Evolutionary conservation across 2,888 invertebrate species (phyloP).

Genomic region (Eubasilissa splendida): DNA sequence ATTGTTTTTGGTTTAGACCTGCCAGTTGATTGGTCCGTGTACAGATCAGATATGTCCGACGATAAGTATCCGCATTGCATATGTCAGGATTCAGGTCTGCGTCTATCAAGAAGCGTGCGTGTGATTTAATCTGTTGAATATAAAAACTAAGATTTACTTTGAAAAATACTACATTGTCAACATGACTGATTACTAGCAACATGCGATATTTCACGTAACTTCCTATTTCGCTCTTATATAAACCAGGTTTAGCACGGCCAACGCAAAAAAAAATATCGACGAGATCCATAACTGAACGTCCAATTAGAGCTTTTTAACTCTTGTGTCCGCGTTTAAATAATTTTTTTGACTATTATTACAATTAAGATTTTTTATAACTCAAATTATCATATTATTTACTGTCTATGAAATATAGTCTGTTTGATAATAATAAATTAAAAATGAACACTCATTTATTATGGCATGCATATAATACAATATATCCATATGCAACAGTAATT

Average conservation of each 20-base stretch:
- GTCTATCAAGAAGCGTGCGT: slow-evolving; percentile 25
- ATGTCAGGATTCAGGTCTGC: slow-evolving; percentile 13
- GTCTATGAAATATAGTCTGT: no score
- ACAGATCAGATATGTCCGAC: slow-evolving; percentile 2
- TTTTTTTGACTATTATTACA: no score
- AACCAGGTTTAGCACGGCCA: not conserved
- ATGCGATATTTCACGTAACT: not conserved
- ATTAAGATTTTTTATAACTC: no score
- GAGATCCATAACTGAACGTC: not conserved
- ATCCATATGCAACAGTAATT: no score
- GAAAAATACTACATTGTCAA: slow-evolving; percentile 14
- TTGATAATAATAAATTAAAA: no score
- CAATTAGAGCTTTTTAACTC: not conserved
- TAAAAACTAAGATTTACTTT: slow-evolving; percentile 12
- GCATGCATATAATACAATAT: no score
- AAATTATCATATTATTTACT: no score
- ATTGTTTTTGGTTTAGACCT: not conserved
- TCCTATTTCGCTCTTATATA: not conserved
- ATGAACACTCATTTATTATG: no score
- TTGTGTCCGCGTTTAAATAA: no score
- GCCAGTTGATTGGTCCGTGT: not conserved
- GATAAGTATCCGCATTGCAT: slow-evolving; percentile 32
- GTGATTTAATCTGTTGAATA: slow-evolving; percentile 19
- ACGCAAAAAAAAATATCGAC: not conserved
- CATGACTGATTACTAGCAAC: slow-evolving; percentile 21